Conservation (phyloP, 2,888 invertebrate species). For the Hololepta plana region DNA sequence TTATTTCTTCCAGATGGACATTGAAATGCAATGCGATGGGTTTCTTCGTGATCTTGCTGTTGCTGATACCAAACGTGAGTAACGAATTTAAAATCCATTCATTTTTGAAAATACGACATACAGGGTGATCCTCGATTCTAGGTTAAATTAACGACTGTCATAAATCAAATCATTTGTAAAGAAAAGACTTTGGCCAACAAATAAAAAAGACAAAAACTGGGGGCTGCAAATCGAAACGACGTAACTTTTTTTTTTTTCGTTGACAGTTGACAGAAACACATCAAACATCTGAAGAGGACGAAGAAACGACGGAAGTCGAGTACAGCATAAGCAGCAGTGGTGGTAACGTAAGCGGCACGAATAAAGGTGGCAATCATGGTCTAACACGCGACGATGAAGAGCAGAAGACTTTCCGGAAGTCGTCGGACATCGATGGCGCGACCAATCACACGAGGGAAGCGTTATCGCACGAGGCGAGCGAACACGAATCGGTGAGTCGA, state of each 20-base stretch:
- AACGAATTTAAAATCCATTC: too few species aligned
- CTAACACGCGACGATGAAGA: background rate
- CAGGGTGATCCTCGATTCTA: too few species aligned
- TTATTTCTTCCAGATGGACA: too few species aligned
- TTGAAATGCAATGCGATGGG: too few species aligned
- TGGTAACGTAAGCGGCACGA: background rate
- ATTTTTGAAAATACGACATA: too few species aligned
- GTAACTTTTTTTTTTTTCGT: constrained; percentile 9
- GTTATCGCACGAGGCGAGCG: constrained; percentile 53
- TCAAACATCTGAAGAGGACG: constrained; percentile 10
- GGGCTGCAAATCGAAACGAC: too few species aligned
- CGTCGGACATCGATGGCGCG: constrained; percentile 3
- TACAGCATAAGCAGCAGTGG: constrained; percentile 24
- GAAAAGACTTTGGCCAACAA: too few species aligned
- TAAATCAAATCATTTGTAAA: too few species aligned
- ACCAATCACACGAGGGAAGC: constrained; percentile 43
- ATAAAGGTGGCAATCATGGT: background rate
- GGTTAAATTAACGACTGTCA: too few species aligned
- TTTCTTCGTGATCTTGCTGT: too few species aligned
- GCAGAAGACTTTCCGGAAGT: constrained; percentile 1
- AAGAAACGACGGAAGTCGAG: constrained; percentile 21
- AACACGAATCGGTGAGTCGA: constrained; percentile 54
- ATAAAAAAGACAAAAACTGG: too few species aligned
- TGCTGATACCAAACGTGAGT: too few species aligned
- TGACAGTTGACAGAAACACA: constrained; percentile 12